A percentile compares a stretch with the other conserved stretches of the same genome.
These are phyloP conservation scores for Anoura caudifer DNA, from an alignment of 2,113 vertebrate genomes.

Conservation along the genomic window DNA sequence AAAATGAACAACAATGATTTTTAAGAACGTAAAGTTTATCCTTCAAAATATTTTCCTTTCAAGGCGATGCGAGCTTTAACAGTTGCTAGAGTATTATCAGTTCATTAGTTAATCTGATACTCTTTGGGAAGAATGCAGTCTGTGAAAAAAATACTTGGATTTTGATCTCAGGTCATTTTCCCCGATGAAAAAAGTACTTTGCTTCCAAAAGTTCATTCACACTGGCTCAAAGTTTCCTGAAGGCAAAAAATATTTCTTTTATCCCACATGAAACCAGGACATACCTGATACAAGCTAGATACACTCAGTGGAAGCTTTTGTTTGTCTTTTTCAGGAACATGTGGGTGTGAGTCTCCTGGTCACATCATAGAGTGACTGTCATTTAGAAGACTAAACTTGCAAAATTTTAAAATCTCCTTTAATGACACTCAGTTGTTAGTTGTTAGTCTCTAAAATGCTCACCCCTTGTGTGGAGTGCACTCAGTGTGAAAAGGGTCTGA, in stretches of 20 bases:
- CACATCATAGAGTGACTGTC: neutral
- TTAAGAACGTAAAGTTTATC: neutral
- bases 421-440: neutral
- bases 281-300: neutral
- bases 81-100: neutral
- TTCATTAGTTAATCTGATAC: neutral
- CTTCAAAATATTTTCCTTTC: neutral
- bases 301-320: neutral
- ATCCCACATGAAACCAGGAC: neutral
- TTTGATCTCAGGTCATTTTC: conserved; percentile 6
- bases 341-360: neutral
- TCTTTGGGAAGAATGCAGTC: neutral
- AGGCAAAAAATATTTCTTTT: neutral
- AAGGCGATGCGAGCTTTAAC: neutral
- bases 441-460: neutral
- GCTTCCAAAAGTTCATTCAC: neutral
- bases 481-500: neutral
- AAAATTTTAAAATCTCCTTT: neutral
- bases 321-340: conserved; percentile 21
- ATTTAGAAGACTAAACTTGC: neutral
- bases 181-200: neutral
- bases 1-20: conserved; percentile 11
- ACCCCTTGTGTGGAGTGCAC: neutral
- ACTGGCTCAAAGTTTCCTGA: neutral
- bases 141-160: neutral